Evolutionary conservation across 1,140 invertebrate species (phyloP).

Genomic region (Gryllus bimaculatus): DNA sequence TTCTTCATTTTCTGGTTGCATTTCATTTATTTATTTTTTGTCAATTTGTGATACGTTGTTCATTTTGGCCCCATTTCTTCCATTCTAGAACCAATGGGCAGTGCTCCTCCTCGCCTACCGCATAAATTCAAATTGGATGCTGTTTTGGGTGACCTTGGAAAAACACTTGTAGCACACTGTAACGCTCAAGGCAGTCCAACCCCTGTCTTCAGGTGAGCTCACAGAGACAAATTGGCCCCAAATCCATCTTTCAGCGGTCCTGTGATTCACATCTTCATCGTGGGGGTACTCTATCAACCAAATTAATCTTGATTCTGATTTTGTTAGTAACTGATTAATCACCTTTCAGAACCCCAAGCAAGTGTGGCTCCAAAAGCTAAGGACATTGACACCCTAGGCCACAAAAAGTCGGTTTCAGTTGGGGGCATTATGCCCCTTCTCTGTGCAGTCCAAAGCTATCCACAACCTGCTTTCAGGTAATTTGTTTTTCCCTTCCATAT

Average conservation of each 20-base stretch:
- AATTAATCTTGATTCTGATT: no score
- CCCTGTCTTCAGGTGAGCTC: conserved; percentile 22
- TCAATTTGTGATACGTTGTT: neutral
- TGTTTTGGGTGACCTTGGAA: conserved; percentile 33
- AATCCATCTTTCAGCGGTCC: no score
- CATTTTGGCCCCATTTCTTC: neutral
- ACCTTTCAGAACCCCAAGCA: conserved; percentile 25
- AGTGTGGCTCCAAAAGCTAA: conserved; percentile 26
- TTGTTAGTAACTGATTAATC: neutral
- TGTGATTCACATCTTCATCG: no score
- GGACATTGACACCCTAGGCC: conserved; percentile 16
- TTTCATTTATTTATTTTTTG: conserved; percentile 6
- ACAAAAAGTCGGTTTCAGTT: conserved; percentile 12
- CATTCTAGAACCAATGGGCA: conserved; percentile 28
- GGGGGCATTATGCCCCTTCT: conserved; percentile 10
- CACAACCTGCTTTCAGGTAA: conserved; percentile 41
- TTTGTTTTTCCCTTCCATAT: neutral
- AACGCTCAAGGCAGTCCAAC: conserved; percentile 23
- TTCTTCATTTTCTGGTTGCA: neutral
- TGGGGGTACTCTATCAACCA: no score
- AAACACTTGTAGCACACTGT: conserved; percentile 28
- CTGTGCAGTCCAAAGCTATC: conserved; percentile 32
- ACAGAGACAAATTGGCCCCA: no score
- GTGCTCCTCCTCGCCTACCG: conserved; percentile 26
- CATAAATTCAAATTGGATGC: conserved; percentile 35